Base-by-base conservation (phyloP, 2,888 invertebrate species). In the Drosophila crucigera region DNA sequence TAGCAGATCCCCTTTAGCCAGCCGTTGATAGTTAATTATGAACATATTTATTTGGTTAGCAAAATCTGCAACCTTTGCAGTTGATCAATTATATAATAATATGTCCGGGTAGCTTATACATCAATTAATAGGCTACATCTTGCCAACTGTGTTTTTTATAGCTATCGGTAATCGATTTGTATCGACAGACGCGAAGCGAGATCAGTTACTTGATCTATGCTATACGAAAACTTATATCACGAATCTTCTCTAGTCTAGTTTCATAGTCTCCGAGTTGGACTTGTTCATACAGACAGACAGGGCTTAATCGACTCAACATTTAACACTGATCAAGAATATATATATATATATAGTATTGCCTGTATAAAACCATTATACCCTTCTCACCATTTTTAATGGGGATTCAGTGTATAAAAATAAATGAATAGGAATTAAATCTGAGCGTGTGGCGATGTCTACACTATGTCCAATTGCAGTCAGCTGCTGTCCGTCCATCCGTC, bases 371-470 rank as follows among this genome's bases (percentile, higher is more conserved):
- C 25, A 9, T 25, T 47, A 47, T 9, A 4, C 25, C 28, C 25
- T 4, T 47, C 16, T 25, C 25, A 25, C 25, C 4, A 47, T 16
- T 47, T 9, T 47, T 47, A 16, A 25, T 25, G 47, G 16, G 47
- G 4, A 4, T 47, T 25, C 25, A 47, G 43, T 30, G 49, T 58
- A 47, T 68, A 56, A 60, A 73, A 43, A 68, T 65, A 71, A 63
- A 58, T 59, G 58, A 66, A 74, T 61, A 64, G 39, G 56, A 80
- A 73, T 68, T 70, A 80, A 80, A 86, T 76, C 82, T 63, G 68
- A 76, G 77, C 63, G 74, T 73, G 69, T 75, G 66, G 69, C 75
- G 50, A 50, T 62, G 63, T 68, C 47, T 25, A 25, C 25, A 39
- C 43, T 50, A 56, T 53, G 59, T 68, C 63, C 59, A 74, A 68